Evolutionary conservation across 2,888 invertebrate genomes (phyloP), one percentile per base, ranked within the genome.

Genomic region (Silvanus unidentatus): DNA sequence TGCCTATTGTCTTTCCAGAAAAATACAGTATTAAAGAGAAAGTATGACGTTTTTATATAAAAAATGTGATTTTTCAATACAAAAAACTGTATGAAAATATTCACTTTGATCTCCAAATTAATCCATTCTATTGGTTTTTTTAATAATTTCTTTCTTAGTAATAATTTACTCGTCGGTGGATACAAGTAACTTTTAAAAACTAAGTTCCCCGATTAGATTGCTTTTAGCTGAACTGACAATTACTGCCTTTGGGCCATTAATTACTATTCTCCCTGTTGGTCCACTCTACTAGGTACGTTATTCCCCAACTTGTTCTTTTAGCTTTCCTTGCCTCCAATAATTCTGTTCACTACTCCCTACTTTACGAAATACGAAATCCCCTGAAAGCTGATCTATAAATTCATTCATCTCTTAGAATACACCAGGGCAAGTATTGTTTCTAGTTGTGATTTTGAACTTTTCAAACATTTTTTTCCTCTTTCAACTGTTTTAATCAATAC

Each of bases 181-280:
- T 22, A 4, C 13, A 37, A 37, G 37, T 16, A 37, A 37, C 15
- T 50, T 54, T 50, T 52, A 56, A 54, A 57, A 53, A 48, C 48
- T 49, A 53, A 54, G 52, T 55, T 51, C 40, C n/a, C 41, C 52
- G 52, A 58, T 57, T 55, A 55, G 54, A 58, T 57, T 55, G 55
- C 52, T 53, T 53, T 53, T 53, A 53, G 50, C 47, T 55, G 47
- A 57, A 54, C 55, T 57, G 58, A 55, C 55, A 54, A 57, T 57
- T 57, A 57, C 50, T 53, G 55, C 49, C 47, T 46, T 45, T 49
- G 44, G 53, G 55, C 48, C 51, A 57, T 57, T 57, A 58, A 57
- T 58, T 57, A 55, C 54, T 48, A 43, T 47, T 52, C 49, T 52
- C 55, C 46, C 50, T 46, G 54, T 54, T 57, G 55, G 55, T 54